Evolutionary conservation across 2,113 vertebrate species (phyloP).

Genomic region (Leucopternis melanops): DNA sequence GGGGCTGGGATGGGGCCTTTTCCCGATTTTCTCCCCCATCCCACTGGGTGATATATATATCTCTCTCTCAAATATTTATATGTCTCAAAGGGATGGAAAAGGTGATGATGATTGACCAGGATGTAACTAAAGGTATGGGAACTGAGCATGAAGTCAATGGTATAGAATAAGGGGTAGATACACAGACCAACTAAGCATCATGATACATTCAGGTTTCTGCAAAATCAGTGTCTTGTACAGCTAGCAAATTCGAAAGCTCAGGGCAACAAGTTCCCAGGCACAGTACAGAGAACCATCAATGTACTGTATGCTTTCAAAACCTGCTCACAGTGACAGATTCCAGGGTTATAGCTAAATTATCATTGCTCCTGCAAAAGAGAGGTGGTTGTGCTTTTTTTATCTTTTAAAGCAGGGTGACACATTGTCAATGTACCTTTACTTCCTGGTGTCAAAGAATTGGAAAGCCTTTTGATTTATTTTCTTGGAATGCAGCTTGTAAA

Average conservation of each 20-base stretch:
- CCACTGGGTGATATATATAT: too few species aligned
- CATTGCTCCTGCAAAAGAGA: slow-evolving; percentile 1
- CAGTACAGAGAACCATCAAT: slow-evolving; percentile 14
- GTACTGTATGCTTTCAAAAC: slow-evolving; percentile 33
- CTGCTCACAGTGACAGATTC: slow-evolving; percentile 28
- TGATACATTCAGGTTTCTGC: slow-evolving; percentile 33
- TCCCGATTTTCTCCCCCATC: too few species aligned
- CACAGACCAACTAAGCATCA: background rate
- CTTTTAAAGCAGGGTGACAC: background rate
- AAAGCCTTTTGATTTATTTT: background rate
- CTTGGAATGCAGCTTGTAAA: background rate
- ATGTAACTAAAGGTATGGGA: too few species aligned
- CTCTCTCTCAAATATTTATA: too few species aligned
- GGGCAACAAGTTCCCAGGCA: slow-evolving; percentile 42
- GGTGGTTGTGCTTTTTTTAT: slow-evolving; percentile 41
- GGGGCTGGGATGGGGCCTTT: too few species aligned
- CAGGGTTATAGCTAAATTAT: slow-evolving; percentile 17
- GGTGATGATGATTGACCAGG: too few species aligned
- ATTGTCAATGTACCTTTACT: background rate
- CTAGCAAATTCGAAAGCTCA: slow-evolving; percentile 41
- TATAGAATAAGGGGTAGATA: too few species aligned
- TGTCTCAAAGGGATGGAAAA: too few species aligned
- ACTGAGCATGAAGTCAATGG: too few species aligned
- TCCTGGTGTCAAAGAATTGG: background rate
- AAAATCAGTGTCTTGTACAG: slow-evolving; percentile 21